Evolutionary conservation across 2,113 vertebrate genomes (phyloP).

Genomic region (Geococcyx californianus): DNA sequence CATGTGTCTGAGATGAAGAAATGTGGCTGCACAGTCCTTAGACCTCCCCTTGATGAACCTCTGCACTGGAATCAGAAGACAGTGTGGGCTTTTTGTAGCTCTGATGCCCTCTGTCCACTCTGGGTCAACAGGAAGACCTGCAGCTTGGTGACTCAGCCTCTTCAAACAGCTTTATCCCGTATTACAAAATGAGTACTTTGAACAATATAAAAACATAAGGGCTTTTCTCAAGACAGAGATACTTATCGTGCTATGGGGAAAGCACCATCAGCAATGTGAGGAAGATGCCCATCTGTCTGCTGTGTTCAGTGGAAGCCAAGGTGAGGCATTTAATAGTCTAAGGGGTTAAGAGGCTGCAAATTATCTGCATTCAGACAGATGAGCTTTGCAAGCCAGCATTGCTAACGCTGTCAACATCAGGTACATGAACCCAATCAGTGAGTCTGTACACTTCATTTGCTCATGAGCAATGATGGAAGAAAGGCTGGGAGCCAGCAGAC

Average conservation of each 20-base stretch:
- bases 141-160: rapidly evolving
- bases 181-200: background rate
- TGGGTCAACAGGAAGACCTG: background rate
- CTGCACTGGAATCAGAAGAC: background rate
- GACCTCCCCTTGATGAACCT: background rate
- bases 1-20: background rate
- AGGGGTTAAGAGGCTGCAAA: background rate
- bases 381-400: background rate
- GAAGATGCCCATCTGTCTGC: background rate
- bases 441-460: background rate
- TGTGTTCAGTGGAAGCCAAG: background rate
- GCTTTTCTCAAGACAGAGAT: background rate
- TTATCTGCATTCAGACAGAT: background rate
- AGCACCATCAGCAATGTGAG: background rate
- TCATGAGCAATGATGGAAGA: background rate
- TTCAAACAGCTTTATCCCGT: background rate
- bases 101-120: background rate
- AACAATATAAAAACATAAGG: background rate
- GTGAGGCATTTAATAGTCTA: background rate
- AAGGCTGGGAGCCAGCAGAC: background rate
- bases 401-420: background rate
- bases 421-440: background rate
- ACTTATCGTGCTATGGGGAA: rapidly evolving
- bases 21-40: background rate
- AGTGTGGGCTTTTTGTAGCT: background rate